Evolutionary conservation across 2,888 invertebrate species (phyloP).

Genomic region (Odontomyia ornata): DNA sequence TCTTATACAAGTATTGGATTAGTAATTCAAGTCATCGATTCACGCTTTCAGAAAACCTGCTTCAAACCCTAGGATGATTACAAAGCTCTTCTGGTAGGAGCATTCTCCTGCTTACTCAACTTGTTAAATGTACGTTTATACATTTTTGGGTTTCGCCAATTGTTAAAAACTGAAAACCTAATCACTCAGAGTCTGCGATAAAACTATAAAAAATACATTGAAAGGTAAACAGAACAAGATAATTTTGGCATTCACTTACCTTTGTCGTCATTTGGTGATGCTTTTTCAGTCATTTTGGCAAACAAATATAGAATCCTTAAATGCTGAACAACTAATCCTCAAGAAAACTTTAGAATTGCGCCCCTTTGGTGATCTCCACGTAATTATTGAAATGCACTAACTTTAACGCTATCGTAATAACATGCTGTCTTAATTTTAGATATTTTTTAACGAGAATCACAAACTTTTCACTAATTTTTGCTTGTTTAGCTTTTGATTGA

Average conservation of each 20-base stretch:
- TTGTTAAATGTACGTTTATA: no score
- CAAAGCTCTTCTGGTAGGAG: no score
- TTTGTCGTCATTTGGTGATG: constrained; percentile 48
- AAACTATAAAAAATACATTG: no score
- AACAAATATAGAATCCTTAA: constrained; percentile 1
- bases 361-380: not conserved
- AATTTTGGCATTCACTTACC: constrained; percentile 40
- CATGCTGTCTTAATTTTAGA: constrained; percentile 8
- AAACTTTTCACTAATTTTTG: constrained; percentile 22
- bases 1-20: no score
- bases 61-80: no score
- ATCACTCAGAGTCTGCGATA: no score
- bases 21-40: no score
- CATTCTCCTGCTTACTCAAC: no score
- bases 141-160: no score
- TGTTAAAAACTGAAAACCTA: no score
- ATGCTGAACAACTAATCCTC: not conserved
- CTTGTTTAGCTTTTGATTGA: not conserved
- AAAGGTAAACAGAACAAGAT: no score
- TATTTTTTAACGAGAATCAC: constrained; percentile 18
- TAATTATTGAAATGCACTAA: constrained; percentile 18
- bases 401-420: constrained; percentile 27
- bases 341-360: not conserved
- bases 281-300: constrained; percentile 47
- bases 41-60: no score